A percentile compares a stretch with the other conserved stretches of the same genome.
Evolutionary conservation across 2,113 vertebrate genomes (phyloP).

Genomic region (Sphyrna mokarran): DNA sequence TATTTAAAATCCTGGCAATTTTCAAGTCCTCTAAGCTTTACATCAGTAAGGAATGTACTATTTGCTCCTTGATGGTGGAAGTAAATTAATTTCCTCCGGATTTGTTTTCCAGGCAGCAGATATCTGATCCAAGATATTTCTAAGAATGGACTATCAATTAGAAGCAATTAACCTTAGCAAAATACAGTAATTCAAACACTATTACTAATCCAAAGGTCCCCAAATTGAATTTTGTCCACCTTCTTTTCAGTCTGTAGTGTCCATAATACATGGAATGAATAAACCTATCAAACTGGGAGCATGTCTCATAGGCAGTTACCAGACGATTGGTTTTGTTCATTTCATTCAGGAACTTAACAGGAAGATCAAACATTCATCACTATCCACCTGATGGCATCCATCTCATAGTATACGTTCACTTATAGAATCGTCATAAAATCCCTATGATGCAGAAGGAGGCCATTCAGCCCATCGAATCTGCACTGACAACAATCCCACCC

Average conservation of each 20-base stretch:
- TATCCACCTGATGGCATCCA: not conserved
- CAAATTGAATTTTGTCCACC: not conserved
- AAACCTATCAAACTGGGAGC: not conserved
- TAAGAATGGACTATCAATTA: not conserved
- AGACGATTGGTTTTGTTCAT: not conserved
- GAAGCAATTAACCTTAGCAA: not conserved
- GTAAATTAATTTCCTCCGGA: not conserved
- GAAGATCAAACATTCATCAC: not conserved
- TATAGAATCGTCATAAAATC: too few relatives aligned
- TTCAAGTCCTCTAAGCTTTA: too few relatives aligned
- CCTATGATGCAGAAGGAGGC: too few relatives aligned
- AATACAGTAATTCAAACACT: not conserved
- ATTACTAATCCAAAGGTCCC: not conserved
- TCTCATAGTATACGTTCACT: not conserved
- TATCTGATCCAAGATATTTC: not conserved
- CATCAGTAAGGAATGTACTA: too few relatives aligned
- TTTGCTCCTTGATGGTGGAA: not conserved
- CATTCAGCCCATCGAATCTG: too few relatives aligned
- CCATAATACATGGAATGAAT: not conserved
- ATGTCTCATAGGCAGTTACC: not conserved
- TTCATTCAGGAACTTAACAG: not conserved
- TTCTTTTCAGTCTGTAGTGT: not conserved
- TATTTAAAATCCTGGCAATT: too few relatives aligned
- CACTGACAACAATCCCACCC: too few relatives aligned
- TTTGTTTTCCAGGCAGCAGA: not conserved